Evolutionary conservation across 2,797 vertebrate genomes (phyloP), one percentile per base, ranked within the genome.

Genomic region (Valencia hispanica): DNA sequence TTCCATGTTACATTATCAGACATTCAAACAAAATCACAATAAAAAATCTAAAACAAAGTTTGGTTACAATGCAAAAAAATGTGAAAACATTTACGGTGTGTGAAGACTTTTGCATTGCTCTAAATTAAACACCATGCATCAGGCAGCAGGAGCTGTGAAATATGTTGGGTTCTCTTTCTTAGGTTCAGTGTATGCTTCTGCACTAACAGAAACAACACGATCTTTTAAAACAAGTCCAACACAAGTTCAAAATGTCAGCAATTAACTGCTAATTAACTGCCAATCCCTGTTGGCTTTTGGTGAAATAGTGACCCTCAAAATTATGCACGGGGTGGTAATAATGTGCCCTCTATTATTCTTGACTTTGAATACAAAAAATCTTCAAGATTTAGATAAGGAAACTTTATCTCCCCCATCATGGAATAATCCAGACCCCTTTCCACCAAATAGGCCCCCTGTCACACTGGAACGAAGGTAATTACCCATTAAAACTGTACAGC

Each of bases 401-500:
- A 75, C 43, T 53, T 83, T 14, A 18, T 77, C 55, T 72, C 32
- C 30, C n/a, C 61, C 72, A 22, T 65, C 25, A 7, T 32, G 55
- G 27, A 59, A 32, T 2, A 14, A 59, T 47, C 71, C 68, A 72
- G 66, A 78, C 79, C 75, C 70, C 27, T 34, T 30, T 57, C 70
- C 72, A 70, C 75, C 77, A 79, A 85, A 86, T 69, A 48, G 41
- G 48, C 72, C 77, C 74, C 74, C 47, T 72, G 79, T 82, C 82
- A 80, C 74, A 72, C 51, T 34, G 78, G 50, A 82, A 12, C 78
- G 41, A 47, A 81, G 75, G 83, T 92, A 93, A 92, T 93, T 91
- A 87, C 81, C 88, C 34, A 1, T 80, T 70, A 85, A 86, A 88
- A 89, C 78, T 81, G 76, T 79, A 77, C 76, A 69, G 85, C 71